These are phyloP conservation scores for Leptestheria dahalacensis DNA, from an alignment of 1,140 invertebrate species.

Conservation along the genomic window DNA sequence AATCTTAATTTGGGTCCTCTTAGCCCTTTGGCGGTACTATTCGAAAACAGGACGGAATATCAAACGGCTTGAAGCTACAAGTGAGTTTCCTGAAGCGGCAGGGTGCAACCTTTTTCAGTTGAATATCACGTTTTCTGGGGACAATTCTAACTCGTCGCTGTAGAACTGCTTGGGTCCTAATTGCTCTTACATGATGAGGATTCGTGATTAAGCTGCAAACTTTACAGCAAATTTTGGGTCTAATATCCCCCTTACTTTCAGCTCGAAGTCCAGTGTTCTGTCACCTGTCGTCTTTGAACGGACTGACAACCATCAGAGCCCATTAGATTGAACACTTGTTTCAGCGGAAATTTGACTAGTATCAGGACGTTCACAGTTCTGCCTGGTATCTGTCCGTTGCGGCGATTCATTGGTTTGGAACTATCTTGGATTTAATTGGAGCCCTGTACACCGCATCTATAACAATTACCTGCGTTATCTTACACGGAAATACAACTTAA, in stretches of 20 bases:
- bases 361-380: constrained; percentile 29
- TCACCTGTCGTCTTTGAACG: constrained; percentile 37
- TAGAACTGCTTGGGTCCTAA: too few relatives aligned
- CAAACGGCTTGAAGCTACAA: constrained; percentile 37
- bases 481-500: constrained; percentile 32
- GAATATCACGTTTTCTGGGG: too few relatives aligned
- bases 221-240: too few relatives aligned
- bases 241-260: too few relatives aligned
- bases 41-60: constrained; percentile 42
- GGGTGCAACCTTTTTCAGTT: too few relatives aligned
- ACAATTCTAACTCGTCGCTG: too few relatives aligned
- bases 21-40: constrained; percentile 38
- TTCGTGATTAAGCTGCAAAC: too few relatives aligned
- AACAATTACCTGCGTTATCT: constrained; percentile 52
- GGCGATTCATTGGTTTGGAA: constrained; percentile 65
- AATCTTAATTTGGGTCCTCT: constrained; percentile 36
- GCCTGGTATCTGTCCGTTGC: constrained; percentile 54
- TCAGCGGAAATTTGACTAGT: constrained; percentile 28
- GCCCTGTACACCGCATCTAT: constrained; percentile 50
- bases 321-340: constrained; percentile 33
- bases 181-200: too few relatives aligned
- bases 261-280: constrained; percentile 42
- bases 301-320: constrained; percentile 38
- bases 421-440: constrained; percentile 62
- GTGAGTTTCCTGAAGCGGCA: too few relatives aligned